Conservation (phyloP, 2,113 vertebrate genomes). For the Apodemus sylvaticus region DNA sequence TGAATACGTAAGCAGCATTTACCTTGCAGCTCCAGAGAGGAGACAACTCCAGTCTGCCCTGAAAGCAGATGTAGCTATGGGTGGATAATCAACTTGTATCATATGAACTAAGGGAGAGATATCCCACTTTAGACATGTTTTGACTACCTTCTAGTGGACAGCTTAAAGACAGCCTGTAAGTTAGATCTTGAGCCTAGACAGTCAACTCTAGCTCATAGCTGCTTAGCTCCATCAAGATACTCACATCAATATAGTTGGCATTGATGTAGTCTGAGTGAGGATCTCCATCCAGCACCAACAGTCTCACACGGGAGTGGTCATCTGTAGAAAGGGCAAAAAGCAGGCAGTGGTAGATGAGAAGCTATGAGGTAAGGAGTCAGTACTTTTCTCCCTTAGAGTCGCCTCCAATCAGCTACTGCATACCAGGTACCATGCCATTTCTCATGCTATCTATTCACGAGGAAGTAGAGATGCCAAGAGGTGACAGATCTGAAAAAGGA, state of each 20-base stretch:
- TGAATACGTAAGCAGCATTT: too few relatives aligned
- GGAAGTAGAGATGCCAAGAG: background rate
- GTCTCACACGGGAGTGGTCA: constrained; percentile 96
- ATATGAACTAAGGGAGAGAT: too few relatives aligned
- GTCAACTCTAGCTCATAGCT: background rate
- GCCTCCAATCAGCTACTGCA: background rate
- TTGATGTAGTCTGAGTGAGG: constrained; percentile 99
- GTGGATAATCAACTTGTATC: too few relatives aligned
- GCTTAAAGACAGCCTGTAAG: background rate
- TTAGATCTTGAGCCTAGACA: background rate
- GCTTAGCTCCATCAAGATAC: constrained; percentile 65
- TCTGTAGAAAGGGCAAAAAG: constrained; percentile 86
- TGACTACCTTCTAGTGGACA: background rate
- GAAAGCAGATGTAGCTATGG: too few relatives aligned
- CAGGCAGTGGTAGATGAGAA: background rate
- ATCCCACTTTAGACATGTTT: background rate
- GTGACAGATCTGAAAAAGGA: background rate
- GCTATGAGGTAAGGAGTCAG: background rate
- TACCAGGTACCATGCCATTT: accelerated
- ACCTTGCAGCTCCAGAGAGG: too few relatives aligned
- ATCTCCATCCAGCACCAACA: constrained; percentile 96
- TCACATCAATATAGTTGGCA: constrained; percentile 98
- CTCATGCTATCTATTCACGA: background rate
- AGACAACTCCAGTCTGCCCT: too few relatives aligned
- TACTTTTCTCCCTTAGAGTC: background rate